Conservation (phyloP, 2,113 vertebrate genomes). For the Gadus macrocephalus region DNA sequence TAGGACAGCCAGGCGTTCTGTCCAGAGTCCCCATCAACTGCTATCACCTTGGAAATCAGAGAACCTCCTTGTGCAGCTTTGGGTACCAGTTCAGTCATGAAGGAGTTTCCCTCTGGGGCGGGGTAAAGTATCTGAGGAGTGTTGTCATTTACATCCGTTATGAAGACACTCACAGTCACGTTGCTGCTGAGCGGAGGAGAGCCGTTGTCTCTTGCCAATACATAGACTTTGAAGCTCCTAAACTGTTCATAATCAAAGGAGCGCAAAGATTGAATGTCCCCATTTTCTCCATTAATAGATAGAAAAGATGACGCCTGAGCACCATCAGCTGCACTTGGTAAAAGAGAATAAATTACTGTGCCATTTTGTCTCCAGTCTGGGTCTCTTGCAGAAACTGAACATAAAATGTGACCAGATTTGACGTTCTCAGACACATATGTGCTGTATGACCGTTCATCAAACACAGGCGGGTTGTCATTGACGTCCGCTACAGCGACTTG, state of each 20-base stretch:
- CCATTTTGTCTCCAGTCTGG: slow-evolving; percentile 71
- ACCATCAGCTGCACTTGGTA: slow-evolving; percentile 49
- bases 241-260: slow-evolving; percentile 73
- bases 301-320: slow-evolving; percentile 64
- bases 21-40: too few relatives aligned
- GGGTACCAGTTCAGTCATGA: too few relatives aligned
- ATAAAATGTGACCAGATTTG: slow-evolving; percentile 67
- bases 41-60: too few relatives aligned
- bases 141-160: slow-evolving; percentile 1
- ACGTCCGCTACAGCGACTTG: slow-evolving; percentile 65
- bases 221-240: background rate
- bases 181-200: slow-evolving; percentile 1
- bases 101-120: too few relatives aligned
- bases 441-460: slow-evolving; percentile 35
- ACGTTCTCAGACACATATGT: slow-evolving; percentile 67
- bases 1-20: too few relatives aligned
- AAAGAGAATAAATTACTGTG: slow-evolving; percentile 68
- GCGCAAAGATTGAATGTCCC: slow-evolving; percentile 59
- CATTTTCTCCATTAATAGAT: slow-evolving; percentile 71
- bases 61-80: too few relatives aligned
- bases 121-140: background rate
- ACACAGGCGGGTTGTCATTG: slow-evolving; percentile 73
- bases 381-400: slow-evolving; percentile 64
- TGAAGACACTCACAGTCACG: background rate
- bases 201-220: background rate